Evolutionary conservation across 2,888 invertebrate species (phyloP).

Genomic region (Galerucella nymphaeae): DNA sequence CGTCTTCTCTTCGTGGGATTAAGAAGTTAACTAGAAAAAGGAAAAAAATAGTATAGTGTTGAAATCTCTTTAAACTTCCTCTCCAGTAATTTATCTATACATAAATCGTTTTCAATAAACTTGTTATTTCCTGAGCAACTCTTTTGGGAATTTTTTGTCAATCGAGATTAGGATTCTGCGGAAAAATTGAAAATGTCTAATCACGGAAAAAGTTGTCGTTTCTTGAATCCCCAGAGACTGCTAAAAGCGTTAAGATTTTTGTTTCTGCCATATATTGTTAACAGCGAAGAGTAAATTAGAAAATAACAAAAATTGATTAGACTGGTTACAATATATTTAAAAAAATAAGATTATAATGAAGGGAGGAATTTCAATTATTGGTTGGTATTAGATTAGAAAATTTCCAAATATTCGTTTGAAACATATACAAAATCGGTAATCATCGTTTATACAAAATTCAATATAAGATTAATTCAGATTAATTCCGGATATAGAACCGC

Average conservation of each 20-base stretch:
- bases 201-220: slow-evolving; percentile 1
- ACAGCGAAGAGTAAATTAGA: neutral
- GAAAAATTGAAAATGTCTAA: slow-evolving; percentile 7
- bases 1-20: too few relatives aligned
- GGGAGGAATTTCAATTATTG: too few relatives aligned
- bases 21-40: neutral
- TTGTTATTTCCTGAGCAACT: neutral
- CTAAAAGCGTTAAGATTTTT: neutral
- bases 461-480: slow-evolving; percentile 1
- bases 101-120: neutral
- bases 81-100: neutral
- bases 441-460: neutral
- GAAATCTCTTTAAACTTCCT: neutral
- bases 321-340: neutral
- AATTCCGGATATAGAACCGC: neutral
- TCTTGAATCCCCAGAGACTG: neutral
- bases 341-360: too few relatives aligned
- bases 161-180: neutral
- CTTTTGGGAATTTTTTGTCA: neutral
- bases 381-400: too few relatives aligned
- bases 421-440: neutral
- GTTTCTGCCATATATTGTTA: neutral
- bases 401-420: neutral
- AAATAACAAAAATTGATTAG: neutral
- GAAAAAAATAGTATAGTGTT: neutral